Evolutionary conservation across 2,113 vertebrate genomes (phyloP).

Genomic region (Brachyistius frenatus): DNA sequence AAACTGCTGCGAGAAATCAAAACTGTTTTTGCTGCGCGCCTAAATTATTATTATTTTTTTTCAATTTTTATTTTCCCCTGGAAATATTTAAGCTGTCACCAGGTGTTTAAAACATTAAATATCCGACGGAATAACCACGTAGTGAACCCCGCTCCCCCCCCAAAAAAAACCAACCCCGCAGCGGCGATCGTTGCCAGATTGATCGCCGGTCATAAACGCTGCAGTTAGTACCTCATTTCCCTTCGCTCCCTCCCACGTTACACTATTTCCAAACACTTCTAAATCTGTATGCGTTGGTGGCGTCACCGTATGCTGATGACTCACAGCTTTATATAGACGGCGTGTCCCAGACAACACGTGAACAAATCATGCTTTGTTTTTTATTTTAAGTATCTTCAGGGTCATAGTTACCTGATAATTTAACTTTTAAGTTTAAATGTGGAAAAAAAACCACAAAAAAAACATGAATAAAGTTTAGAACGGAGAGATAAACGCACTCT

Average conservation of each 20-base stretch:
- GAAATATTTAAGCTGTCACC: conserved; percentile 1
- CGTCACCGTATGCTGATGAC: background rate
- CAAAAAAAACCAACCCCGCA: background rate
- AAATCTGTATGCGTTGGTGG: background rate
- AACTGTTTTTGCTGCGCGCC: too few relatives aligned
- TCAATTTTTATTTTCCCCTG: background rate
- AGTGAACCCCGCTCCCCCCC: background rate
- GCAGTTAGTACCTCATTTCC: background rate
- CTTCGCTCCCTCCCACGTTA: background rate
- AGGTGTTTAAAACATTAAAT: conserved; percentile 10
- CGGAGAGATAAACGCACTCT: too few relatives aligned
- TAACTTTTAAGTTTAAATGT: too few relatives aligned
- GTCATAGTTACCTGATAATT: too few relatives aligned
- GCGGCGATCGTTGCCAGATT: conserved; percentile 1
- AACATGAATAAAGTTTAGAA: too few relatives aligned
- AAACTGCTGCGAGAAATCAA: background rate
- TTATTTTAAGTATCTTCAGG: too few relatives aligned
- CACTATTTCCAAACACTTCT: background rate
- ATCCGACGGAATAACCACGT: conserved; percentile 1
- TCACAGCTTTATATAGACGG: background rate
- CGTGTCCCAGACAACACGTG: background rate
- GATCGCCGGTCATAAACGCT: background rate
- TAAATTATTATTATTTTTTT: too few relatives aligned
- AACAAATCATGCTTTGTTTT: background rate
- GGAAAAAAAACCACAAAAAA: too few relatives aligned